phyloP scores from a whole-genome alignment of 2,113 vertebrate genomes.

The Ranitomeya variabilis region DNA sequence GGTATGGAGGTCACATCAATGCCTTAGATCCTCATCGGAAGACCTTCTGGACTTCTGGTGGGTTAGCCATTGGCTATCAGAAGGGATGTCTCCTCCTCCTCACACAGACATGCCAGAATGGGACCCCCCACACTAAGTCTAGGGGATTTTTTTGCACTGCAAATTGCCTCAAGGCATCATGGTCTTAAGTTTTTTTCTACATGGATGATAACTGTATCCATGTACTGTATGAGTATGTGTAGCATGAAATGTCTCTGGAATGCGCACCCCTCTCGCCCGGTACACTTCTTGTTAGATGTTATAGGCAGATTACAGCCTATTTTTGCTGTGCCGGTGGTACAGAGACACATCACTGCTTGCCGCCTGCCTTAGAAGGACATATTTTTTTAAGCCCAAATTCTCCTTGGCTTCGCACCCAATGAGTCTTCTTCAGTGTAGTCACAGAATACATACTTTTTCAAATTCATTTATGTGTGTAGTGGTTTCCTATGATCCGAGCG shows the following conservation, averaged over 20 bases:
- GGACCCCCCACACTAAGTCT: not conserved
- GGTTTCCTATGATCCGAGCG: conserved; percentile 5
- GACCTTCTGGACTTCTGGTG: not conserved
- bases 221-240: not conserved
- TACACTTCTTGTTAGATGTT: not conserved
- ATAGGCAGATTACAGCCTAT: not conserved
- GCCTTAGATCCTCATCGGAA: not conserved
- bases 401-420: conserved; percentile 24
- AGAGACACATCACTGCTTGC: not conserved
- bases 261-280: not conserved
- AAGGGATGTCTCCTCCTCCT: not conserved
- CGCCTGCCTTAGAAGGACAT: conserved; percentile 50
- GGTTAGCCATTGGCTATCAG: not conserved
- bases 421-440: conserved; percentile 11
- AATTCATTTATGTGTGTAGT: conserved; percentile 32
- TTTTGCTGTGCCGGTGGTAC: not conserved
- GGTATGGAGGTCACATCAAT: too few relatives aligned
- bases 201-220: conserved; percentile 1
- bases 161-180: not conserved
- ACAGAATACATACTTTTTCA: conserved; percentile 24
- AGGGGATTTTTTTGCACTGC: not conserved
- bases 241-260: not conserved
- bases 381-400: conserved; percentile 30
- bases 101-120: not conserved
- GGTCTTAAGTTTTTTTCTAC: not conserved